These are phyloP conservation scores for Propsilocerus akamusi DNA, from an alignment of 1,140 invertebrate species.

Conservation along the genomic window DNA sequence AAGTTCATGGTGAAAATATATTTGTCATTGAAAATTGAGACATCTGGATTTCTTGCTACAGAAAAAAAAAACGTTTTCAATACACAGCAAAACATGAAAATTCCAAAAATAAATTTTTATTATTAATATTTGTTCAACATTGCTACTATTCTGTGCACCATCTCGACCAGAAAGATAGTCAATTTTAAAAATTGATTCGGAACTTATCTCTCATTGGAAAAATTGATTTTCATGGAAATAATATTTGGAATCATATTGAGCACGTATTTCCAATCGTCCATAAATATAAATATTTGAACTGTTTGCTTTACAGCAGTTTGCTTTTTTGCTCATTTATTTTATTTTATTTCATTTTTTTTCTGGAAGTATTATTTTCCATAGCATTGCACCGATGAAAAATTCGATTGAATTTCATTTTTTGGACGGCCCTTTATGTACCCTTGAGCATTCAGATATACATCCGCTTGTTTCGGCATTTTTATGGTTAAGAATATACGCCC, in stretches of 20 bases:
- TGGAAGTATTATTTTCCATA: background rate
- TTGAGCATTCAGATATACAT: background rate
- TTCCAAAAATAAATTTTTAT: too few species aligned
- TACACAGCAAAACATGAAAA: too few species aligned
- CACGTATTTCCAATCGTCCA: constrained; percentile 1
- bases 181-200: too few species aligned
- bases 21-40: too few species aligned
- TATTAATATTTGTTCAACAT: too few species aligned
- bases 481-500: background rate
- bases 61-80: too few species aligned
- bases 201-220: too few species aligned
- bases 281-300: constrained; percentile 4
- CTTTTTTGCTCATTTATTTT: background rate
- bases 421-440: constrained; percentile 3
- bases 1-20: too few species aligned
- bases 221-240: background rate
- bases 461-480: background rate
- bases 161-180: too few species aligned
- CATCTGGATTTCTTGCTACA: too few species aligned
- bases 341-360: background rate
- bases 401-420: background rate
- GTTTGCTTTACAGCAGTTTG: background rate
- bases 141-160: too few species aligned
- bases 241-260: background rate
- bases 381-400: background rate